Conservation (phyloP, 2,113 vertebrate species). For the Nibea albiflora region DNA sequence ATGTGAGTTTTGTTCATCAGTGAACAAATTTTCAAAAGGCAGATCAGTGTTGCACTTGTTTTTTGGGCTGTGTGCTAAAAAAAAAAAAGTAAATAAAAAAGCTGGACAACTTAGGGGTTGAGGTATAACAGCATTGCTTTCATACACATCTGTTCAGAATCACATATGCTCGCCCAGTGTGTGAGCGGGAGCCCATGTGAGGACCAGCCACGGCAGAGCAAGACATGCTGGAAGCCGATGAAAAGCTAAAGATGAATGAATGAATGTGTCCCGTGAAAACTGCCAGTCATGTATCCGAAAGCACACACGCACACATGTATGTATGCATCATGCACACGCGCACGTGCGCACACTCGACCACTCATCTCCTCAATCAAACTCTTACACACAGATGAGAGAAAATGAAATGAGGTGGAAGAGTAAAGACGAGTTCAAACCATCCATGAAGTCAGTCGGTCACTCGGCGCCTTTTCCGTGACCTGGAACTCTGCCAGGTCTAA, state of each 20-base stretch:
- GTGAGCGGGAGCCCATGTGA: slow-evolving; percentile 59
- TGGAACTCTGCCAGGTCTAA: slow-evolving; percentile 57
- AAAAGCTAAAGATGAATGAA: slow-evolving; percentile 51
- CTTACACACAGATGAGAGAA: slow-evolving; percentile 54
- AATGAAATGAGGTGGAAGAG: slow-evolving; percentile 65
- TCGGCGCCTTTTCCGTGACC: slow-evolving; percentile 59
- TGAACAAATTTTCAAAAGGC: slow-evolving; percentile 52
- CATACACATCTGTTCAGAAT: slow-evolving; percentile 61
- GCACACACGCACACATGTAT: slow-evolving; percentile 36
- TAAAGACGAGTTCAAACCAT: slow-evolving; percentile 83
- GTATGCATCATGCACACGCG: background rate
- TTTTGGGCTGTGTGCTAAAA: slow-evolving; percentile 51
- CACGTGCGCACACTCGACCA: slow-evolving; percentile 12
- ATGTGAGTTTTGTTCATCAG: slow-evolving; percentile 56
- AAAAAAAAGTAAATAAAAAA: slow-evolving; percentile 39
- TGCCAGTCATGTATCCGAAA: slow-evolving; percentile 51
- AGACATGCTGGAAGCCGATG: slow-evolving; percentile 67
- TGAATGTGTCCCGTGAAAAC: slow-evolving; percentile 41
- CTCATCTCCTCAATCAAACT: slow-evolving; percentile 19
- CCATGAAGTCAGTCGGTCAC: slow-evolving; percentile 82
- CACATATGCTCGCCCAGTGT: slow-evolving; percentile 48
- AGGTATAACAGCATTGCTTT: slow-evolving; percentile 56
- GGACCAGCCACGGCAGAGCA: slow-evolving; percentile 33
- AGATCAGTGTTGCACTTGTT: slow-evolving; percentile 49
- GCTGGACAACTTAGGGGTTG: slow-evolving; percentile 26